phyloP scores from a whole-genome alignment of 1,140 invertebrate species.

The Popillia japonica region DNA sequence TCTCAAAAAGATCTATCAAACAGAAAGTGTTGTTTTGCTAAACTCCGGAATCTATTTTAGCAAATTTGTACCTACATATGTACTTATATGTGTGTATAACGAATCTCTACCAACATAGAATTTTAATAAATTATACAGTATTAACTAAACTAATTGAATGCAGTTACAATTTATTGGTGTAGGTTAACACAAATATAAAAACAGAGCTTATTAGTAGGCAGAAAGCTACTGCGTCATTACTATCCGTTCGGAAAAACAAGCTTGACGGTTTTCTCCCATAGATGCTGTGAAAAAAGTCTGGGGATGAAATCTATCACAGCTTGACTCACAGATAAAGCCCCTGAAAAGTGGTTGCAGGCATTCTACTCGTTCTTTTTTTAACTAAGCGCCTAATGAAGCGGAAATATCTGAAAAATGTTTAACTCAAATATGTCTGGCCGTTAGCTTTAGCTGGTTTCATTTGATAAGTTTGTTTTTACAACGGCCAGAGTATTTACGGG shows the following conservation, averaged over 20 bases:
- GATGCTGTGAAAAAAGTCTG: neutral
- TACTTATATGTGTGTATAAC: too few relatives aligned
- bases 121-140: too few relatives aligned
- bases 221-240: neutral
- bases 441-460: constrained; percentile 4
- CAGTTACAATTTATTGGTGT: too few relatives aligned
- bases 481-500: neutral
- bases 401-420: constrained; percentile 33
- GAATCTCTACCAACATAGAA: too few relatives aligned
- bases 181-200: neutral
- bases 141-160: too few relatives aligned
- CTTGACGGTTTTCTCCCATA: constrained; percentile 1
- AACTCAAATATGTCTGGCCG: constrained; percentile 16
- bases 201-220: neutral
- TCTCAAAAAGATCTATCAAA: too few relatives aligned
- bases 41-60: too few relatives aligned
- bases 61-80: too few relatives aligned
- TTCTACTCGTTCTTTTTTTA: constrained; percentile 21
- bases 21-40: too few relatives aligned
- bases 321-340: constrained; percentile 11
- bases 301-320: constrained; percentile 23
- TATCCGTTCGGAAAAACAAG: neutral
- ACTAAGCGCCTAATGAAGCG: constrained; percentile 29
- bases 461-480: constrained; percentile 11
- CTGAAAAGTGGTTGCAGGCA: constrained; percentile 26